Evolutionary conservation across 2,888 invertebrate genomes (phyloP).

Genomic region (Apamea crenata): DNA sequence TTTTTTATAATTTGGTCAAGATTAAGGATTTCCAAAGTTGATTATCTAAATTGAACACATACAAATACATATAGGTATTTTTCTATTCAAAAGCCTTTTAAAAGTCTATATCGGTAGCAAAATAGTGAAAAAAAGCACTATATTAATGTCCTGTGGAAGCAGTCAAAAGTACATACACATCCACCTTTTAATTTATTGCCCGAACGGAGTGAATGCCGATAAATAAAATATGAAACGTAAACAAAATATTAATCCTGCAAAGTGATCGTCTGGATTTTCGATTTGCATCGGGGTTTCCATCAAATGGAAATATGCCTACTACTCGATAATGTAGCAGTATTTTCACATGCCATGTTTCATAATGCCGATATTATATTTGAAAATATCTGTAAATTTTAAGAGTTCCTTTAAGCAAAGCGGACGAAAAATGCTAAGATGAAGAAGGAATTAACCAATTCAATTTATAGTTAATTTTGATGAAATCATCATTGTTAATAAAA

Average conservation of each 20-base stretch:
- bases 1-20: background rate
- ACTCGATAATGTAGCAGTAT: conserved; percentile 1
- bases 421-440: conserved; percentile 56
- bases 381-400: background rate
- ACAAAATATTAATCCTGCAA: conserved; percentile 56
- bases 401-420: conserved; percentile 56
- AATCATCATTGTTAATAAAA: background rate
- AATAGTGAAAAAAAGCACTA: background rate
- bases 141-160: conserved; percentile 4
- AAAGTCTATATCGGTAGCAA: background rate
- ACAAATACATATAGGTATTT: background rate
- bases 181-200: conserved; percentile 23
- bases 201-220: conserved; percentile 29
- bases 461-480: background rate
- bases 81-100: background rate
- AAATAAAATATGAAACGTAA: conserved; percentile 45
- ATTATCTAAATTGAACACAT: background rate
- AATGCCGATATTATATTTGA: background rate
- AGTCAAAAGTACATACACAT: background rate
- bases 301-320: conserved; percentile 11
- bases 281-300: conserved; percentile 35
- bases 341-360: conserved; percentile 5
- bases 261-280: conserved; percentile 48
- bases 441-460: conserved; percentile 36
- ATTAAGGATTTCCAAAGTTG: background rate